phyloP scores from a whole-genome alignment of 2,113 vertebrate genomes.

The Arothron firmamentum region DNA sequence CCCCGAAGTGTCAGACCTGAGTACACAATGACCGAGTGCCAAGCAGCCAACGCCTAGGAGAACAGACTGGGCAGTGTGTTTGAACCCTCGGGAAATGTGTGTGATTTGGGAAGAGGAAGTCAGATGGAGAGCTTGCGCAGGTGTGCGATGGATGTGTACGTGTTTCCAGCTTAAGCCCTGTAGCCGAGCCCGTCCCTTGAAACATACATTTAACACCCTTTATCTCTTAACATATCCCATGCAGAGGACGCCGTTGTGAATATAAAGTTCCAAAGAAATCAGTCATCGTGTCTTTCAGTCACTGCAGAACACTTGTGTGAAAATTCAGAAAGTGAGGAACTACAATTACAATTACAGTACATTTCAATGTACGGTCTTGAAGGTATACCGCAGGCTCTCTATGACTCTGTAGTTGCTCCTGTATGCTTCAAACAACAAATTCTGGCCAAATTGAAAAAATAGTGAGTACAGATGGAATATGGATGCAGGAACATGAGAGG shows the following conservation, averaged over 20 bases:
- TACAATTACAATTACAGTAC: too few species aligned
- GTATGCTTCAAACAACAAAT: too few species aligned
- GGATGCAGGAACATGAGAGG: too few species aligned
- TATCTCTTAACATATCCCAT: conserved; percentile 38
- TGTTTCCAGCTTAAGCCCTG: conserved; percentile 32
- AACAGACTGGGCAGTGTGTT: conserved; percentile 63
- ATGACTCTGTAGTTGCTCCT: too few species aligned
- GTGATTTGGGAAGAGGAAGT: conserved; percentile 39
- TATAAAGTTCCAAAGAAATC: conserved; percentile 36
- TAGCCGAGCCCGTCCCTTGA: conserved; percentile 23
- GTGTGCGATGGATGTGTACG: conserved; percentile 48
- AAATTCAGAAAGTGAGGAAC: conserved; percentile 19
- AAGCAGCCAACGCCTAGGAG: conserved; percentile 54
- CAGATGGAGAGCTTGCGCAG: conserved; percentile 65
- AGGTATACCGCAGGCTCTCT: too few species aligned
- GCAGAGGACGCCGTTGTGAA: conserved; percentile 31
- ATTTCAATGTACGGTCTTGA: too few species aligned
- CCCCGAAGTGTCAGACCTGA: conserved; percentile 36
- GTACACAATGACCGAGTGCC: conserved; percentile 52
- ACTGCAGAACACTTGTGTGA: conserved; percentile 28
- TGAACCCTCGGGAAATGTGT: conserved; percentile 46
- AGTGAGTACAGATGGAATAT: too few species aligned
- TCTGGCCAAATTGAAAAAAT: too few species aligned
- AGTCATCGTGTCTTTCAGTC: conserved; percentile 38
- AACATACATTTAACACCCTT: conserved; percentile 18